phyloP scores from a whole-genome alignment of 2,888 invertebrate species.

The Agelastica alni region DNA sequence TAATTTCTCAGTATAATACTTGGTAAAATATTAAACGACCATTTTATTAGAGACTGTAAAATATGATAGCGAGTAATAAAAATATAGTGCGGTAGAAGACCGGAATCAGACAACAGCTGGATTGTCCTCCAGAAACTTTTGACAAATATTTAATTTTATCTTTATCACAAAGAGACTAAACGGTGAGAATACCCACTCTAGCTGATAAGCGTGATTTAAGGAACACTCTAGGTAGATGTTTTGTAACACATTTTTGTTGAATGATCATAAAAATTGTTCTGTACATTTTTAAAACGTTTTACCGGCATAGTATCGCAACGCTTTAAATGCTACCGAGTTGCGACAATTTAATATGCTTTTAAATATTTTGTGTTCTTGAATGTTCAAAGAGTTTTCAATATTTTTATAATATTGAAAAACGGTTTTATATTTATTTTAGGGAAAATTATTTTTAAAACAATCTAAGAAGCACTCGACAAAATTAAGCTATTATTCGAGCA shows the following conservation, averaged over 20 bases:
- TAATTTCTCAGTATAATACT: no score
- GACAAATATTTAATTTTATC: constrained; percentile 15
- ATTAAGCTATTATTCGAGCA: no score
- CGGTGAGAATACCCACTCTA: background rate
- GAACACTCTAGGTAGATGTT: constrained; percentile 5
- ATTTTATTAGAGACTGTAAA: no score
- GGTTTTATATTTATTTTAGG: no score
- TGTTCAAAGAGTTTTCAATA: background rate
- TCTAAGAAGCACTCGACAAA: no score
- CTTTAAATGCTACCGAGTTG: no score
- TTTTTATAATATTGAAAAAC: no score
- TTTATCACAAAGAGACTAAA: background rate
- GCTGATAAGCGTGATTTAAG: constrained; percentile 5
- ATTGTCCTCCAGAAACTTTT: constrained; percentile 9
- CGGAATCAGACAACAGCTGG: constrained; percentile 11
- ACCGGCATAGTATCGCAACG: no score
- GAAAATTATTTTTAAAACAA: no score
- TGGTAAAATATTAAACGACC: no score
- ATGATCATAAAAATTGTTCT: background rate
- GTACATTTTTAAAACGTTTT: background rate
- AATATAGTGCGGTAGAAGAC: background rate
- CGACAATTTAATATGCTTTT: no score
- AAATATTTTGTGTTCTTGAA: background rate
- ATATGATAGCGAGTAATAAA: constrained; percentile 9
- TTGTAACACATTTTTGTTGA: background rate